Percentiles rank a stretch among this genome's conserved stretches.
phyloP scores from a whole-genome alignment of 2,113 vertebrate genomes.

The human region GRCh38 chr11:111387001-111387500 shows the following conservation, averaged over 20 bases:
- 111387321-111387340: conserved; percentile 47
- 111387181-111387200: not conserved
- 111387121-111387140: not conserved
- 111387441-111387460: conserved; percentile 40
- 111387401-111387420: not conserved
- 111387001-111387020: not conserved
- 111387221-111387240: not conserved
- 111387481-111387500: conserved; percentile 24
- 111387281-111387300: not conserved
- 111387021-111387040: not conserved
- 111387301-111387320: not conserved
- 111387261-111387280: not conserved
- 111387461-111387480: not conserved
- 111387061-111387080: not conserved
- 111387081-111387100: not conserved
- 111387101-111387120: not conserved
- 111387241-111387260: not conserved
- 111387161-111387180: not conserved
- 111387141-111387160: conserved; percentile 35
- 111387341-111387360: conserved; percentile 35
- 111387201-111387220: not conserved
- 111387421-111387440: conserved; percentile 46
- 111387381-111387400: conserved; percentile 43
- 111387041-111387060: not conserved
- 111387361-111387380: conserved; percentile 54